Conservation (phyloP, 2,113 vertebrate genomes). For the Nettapus auritus region DNA sequence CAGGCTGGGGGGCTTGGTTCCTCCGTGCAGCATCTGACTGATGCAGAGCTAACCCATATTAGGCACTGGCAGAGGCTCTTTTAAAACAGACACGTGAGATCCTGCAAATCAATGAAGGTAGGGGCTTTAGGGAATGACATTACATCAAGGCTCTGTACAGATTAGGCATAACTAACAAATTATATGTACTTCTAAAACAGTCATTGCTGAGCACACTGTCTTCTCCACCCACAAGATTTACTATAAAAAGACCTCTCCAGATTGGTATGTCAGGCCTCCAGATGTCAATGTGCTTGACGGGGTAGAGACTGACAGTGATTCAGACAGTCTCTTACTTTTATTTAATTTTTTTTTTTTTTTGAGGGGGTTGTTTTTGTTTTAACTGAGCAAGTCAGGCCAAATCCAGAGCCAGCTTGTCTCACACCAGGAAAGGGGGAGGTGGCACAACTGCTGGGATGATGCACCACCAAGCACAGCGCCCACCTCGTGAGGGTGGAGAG, state of each 20-base stretch:
- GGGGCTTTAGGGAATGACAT: conserved; percentile 40
- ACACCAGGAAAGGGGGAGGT: background rate
- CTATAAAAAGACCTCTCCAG: conserved; percentile 83
- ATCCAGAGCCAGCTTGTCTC: background rate
- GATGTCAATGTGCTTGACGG: conserved; percentile 74
- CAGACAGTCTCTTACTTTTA: conserved; percentile 25
- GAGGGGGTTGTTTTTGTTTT: conserved; percentile 40
- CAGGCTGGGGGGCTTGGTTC: background rate
- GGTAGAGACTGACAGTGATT: conserved; percentile 64
- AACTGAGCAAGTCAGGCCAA: conserved; percentile 30
- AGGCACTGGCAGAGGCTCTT: background rate
- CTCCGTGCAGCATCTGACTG: background rate
- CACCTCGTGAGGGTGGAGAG: fast-evolving
- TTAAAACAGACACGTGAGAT: background rate
- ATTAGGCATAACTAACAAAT: conserved; percentile 73
- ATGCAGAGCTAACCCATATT: background rate
- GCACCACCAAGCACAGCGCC: background rate
- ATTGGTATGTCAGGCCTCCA: conserved; percentile 79
- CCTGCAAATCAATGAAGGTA: conserved; percentile 11
- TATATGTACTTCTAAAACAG: conserved; percentile 74
- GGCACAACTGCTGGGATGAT: background rate
- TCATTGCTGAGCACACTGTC: conserved; percentile 70
- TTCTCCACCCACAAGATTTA: conserved; percentile 73
- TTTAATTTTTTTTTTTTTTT: background rate
- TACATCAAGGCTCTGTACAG: conserved; percentile 58